Base-by-base conservation (phyloP, 2,888 invertebrate species). In the Nasonovia ribisnigri region DNA sequence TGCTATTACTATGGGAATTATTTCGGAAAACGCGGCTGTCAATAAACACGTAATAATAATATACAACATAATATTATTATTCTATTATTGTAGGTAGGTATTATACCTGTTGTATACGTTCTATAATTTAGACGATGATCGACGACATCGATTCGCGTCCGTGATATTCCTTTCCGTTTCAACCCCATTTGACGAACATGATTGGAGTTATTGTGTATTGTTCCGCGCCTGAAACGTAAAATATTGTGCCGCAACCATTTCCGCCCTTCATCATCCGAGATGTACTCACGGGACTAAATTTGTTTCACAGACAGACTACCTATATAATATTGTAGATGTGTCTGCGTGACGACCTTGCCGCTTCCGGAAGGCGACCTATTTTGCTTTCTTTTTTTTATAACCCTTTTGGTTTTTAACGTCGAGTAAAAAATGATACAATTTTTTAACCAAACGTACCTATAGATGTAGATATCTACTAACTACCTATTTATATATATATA, bases 101-200 rank as follows among this genome's bases (percentile, higher is more conserved):
- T 8, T 57, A 57, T 57, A 77, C 77, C 36, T 57, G 57, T 57
- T 57, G 57, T 57, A 8, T 36, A 77, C 77, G 36, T 36, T 77
- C 8, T 77, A 77, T 20, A 54, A 54, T 42, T 16, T 24, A 54
- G 54, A 54, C 43, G 91, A 57, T 60, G 42, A 87, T 92, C 84
- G 84, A 92, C 60, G 46, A 60, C 86, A 48, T 92, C 46, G 91
- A 91, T 43, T 84, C 84, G 29, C 43, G 57, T 3, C 57, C 57
- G 43, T 51, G 84, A 84, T 84, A 84, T 77, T 51, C 77, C 86
- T 92, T 86, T 92, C 91, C 91, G 57, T 92, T 87, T 87, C 89
- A 36, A 89, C 88, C 88, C 92, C 43, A 88, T 26, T 84, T 46
- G 51, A 26, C 20, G 26, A 88, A 88, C 43, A 6, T 57, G 57